Conservation (phyloP, 2,797 vertebrate genomes). For the Prionace glauca region DNA sequence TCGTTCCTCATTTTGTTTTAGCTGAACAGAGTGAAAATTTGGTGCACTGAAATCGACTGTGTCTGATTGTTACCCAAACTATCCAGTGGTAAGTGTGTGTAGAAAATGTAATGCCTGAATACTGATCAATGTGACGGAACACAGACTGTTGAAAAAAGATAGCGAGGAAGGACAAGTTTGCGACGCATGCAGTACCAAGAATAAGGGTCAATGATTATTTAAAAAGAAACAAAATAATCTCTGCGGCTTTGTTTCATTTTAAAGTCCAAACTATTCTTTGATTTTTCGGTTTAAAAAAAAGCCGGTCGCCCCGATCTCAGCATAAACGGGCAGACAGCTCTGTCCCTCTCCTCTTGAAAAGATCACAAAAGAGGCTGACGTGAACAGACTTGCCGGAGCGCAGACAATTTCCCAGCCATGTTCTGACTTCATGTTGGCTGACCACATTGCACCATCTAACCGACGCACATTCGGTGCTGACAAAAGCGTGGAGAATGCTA, state of each 20-base stretch:
- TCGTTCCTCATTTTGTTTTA: neutral
- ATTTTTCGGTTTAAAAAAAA: neutral
- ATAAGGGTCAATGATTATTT: neutral
- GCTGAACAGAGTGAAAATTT: neutral
- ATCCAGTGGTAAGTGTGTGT: neutral
- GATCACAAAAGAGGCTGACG: neutral
- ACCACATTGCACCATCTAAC: conserved; percentile 14
- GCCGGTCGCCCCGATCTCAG: neutral
- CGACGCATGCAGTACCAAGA: neutral
- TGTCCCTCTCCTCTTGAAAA: neutral
- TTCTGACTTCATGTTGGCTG: neutral
- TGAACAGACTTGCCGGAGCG: neutral
- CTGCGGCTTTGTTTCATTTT: neutral
- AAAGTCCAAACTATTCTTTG: neutral
- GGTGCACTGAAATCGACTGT: neutral
- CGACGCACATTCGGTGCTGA: neutral
- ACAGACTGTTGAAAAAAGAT: neutral
- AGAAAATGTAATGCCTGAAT: neutral
- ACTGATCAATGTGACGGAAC: neutral
- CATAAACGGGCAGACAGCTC: neutral
- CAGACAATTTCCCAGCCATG: neutral
- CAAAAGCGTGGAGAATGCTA: neutral
- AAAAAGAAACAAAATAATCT: neutral
- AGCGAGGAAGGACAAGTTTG: neutral
- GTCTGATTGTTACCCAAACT: neutral